These are phyloP conservation scores for Pteronotus mesoamericanus DNA, from an alignment of 2,797 vertebrate species.

Conservation along the genomic window DNA sequence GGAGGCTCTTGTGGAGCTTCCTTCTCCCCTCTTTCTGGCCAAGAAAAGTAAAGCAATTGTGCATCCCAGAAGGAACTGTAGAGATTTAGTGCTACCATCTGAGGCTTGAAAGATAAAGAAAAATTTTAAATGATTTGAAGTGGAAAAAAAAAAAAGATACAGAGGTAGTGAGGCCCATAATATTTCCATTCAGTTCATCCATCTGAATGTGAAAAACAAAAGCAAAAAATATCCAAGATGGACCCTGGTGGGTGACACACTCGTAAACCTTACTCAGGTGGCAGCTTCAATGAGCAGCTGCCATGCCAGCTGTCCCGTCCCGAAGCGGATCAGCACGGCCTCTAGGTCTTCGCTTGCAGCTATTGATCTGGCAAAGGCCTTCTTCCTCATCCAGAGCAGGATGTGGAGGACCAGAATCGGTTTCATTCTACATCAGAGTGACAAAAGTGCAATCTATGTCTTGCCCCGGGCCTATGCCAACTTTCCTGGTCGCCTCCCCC, in stretches of 20 bases:
- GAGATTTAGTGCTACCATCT: not conserved
- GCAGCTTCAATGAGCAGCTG: not conserved
- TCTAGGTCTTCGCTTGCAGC: not conserved
- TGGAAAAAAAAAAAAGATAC: not conserved
- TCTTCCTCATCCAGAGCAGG: not conserved
- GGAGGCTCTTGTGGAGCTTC: not conserved
- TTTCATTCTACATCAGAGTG: not conserved
- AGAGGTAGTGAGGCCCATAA: not conserved
- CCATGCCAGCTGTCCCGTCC: not conserved
- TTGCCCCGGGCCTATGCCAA: not conserved
- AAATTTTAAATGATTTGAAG: not conserved
- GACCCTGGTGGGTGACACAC: not conserved
- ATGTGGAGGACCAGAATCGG: not conserved
- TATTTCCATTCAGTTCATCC: not conserved
- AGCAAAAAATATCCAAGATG: not conserved
- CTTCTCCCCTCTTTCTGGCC: not conserved
- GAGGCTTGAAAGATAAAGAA: not conserved
- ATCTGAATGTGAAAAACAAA: not conserved
- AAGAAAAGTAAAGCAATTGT: not conserved
- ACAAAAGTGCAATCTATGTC: not conserved
- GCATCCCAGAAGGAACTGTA: not conserved
- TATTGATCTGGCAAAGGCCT: conserved; percentile 11
- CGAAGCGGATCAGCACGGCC: not conserved
- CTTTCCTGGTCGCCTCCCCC: not conserved
- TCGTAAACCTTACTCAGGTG: not conserved